Evolutionary conservation across 2,888 invertebrate species (phyloP).

Genomic region (Falcaria lacertinaria): DNA sequence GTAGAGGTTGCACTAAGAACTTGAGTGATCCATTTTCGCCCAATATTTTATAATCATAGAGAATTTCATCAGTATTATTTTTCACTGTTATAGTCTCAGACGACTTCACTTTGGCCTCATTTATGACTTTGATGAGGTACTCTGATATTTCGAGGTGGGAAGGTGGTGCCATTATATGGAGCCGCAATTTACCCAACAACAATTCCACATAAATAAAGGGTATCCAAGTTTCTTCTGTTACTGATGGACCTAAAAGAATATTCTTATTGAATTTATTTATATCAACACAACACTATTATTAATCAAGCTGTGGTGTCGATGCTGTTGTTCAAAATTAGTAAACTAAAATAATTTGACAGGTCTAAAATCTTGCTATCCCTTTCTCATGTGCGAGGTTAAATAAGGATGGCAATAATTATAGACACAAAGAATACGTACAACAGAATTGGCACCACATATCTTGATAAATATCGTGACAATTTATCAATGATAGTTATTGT

Average conservation of each 20-base stretch:
- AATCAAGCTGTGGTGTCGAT: no score
- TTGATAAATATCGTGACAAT: no score
- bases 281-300: no score
- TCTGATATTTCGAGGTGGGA: conserved; percentile 41
- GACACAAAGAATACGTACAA: no score
- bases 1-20: conserved; percentile 57
- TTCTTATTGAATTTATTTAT: background rate
- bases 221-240: conserved; percentile 54
- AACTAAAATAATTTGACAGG: no score
- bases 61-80: conserved; percentile 49
- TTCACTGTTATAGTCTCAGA: conserved; percentile 23
- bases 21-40: conserved; percentile 52
- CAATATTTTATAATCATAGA: conserved; percentile 49
- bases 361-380: no score
- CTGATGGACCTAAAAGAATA: conserved; percentile 42
- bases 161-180: conserved; percentile 63
- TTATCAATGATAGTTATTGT: no score
- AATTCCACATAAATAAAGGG: conserved; percentile 70
- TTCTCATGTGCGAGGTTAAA: no score
- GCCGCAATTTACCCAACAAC: conserved; percentile 44
- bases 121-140: conserved; percentile 50
- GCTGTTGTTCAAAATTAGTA: no score
- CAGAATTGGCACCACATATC: no score
- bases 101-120: conserved; percentile 34
- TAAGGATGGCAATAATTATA: no score